Percentiles rank a stretch among this genome's conserved stretches.
Conservation (phyloP, 2,113 vertebrate species). For the Archocentrus centrarchus region DNA sequence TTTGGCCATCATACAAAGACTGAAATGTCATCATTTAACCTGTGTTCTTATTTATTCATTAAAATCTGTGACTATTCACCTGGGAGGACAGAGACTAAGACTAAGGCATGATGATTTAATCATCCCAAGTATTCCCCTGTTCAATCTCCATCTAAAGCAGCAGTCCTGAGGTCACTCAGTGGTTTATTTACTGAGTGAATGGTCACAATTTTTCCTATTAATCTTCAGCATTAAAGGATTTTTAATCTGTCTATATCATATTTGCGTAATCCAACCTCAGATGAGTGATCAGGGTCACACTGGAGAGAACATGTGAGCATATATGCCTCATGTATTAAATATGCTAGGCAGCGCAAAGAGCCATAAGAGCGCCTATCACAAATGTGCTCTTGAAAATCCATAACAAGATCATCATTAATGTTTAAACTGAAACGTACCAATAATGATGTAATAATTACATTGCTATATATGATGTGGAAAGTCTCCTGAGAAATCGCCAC, state of each 20-base stretch:
- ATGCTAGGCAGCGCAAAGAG: constrained; percentile 37
- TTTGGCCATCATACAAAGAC: not conserved
- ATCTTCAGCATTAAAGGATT: constrained; percentile 49
- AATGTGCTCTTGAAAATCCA: constrained; percentile 48
- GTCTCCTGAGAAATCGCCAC: constrained; percentile 21
- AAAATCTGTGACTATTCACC: not conserved
- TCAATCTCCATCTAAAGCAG: not conserved
- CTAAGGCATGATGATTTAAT: constrained; percentile 24
- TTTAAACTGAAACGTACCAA: constrained; percentile 56
- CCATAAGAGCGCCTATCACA: constrained; percentile 10
- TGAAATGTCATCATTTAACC: constrained; percentile 10
- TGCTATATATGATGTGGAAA: constrained; percentile 28
- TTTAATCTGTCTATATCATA: constrained; percentile 45
- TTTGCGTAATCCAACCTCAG: constrained; percentile 45
- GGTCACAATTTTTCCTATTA: constrained; percentile 32
- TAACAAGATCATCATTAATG: constrained; percentile 38
- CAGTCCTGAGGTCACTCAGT: not conserved
- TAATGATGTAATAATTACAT: constrained; percentile 62
- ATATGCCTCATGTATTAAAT: constrained; percentile 46
- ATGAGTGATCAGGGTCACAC: constrained; percentile 53
- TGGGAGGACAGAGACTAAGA: not conserved
- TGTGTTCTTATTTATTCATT: not conserved
- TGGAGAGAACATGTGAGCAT: constrained; percentile 25
- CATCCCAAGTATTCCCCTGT: not conserved
- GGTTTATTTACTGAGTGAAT: constrained; percentile 48